phyloP scores from a whole-genome alignment of 2,888 invertebrate genomes.

The Seira sanloemensis region DNA sequence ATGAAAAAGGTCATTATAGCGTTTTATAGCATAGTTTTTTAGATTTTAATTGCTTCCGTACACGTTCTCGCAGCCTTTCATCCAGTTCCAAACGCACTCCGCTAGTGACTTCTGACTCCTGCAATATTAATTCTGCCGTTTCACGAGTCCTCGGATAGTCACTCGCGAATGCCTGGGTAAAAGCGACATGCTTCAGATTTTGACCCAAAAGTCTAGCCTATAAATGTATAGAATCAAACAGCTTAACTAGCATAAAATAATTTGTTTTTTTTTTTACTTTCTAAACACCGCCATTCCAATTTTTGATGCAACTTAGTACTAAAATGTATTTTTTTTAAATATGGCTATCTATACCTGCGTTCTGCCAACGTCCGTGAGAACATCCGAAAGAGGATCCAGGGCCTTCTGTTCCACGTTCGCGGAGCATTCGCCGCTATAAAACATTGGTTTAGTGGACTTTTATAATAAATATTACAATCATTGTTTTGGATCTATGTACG shows the following conservation, averaged over 20 bases:
- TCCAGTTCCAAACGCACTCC: conserved; percentile 1
- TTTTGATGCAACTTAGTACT: not conserved
- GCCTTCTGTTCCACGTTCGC: conserved; percentile 34
- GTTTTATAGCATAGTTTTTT: not conserved
- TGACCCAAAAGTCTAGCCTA: conserved; percentile 35
- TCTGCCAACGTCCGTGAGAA: conserved; percentile 36
- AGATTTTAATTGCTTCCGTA: not conserved
- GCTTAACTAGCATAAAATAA: no score
- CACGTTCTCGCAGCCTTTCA: conserved; percentile 27
- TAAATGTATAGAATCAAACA: not conserved
- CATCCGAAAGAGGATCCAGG: conserved; percentile 24
- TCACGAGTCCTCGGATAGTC: conserved; percentile 39
- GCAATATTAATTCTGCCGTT: conserved; percentile 34
- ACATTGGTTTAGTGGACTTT: not conserved
- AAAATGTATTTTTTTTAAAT: not conserved
- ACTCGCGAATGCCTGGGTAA: conserved; percentile 36
- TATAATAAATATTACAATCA: not conserved
- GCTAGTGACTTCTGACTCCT: not conserved
- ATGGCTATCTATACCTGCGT: conserved; percentile 1
- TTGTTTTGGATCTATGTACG: not conserved
- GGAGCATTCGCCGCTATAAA: conserved; percentile 32
- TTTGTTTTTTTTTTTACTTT: no score
- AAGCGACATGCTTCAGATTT: conserved; percentile 15
- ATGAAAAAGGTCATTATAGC: not conserved
- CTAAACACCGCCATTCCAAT: no score